These are phyloP conservation scores for Saxidomus purpurata DNA, from an alignment of 1,140 invertebrate genomes.

Conservation along the genomic window DNA sequence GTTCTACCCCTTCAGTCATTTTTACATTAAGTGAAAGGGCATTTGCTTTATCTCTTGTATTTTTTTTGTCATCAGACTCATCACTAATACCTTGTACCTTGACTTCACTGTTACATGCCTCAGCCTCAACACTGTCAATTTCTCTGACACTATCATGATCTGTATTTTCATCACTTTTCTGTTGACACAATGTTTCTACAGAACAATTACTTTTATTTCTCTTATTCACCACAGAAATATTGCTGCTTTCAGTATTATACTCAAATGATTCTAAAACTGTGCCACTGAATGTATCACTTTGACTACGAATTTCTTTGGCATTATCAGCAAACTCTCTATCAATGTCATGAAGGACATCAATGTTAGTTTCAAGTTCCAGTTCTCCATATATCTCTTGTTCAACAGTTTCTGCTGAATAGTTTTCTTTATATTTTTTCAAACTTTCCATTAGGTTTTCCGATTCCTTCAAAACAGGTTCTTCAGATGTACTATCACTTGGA, in stretches of 20 bases:
- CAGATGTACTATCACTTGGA: neutral
- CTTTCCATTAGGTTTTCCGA: neutral
- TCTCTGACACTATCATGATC: no score
- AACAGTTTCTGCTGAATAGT: neutral
- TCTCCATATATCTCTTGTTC: neutral
- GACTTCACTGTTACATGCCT: neutral
- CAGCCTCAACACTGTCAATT: neutral
- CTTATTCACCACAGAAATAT: neutral
- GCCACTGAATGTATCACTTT: neutral
- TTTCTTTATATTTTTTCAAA: neutral
- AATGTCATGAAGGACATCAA: neutral
- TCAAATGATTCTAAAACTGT: neutral
- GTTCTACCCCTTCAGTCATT: neutral
- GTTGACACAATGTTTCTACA: neutral
- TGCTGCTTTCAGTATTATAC: no score
- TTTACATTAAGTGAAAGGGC: neutral
- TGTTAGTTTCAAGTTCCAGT: neutral
- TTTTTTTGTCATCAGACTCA: neutral
- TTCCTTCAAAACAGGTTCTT: neutral
- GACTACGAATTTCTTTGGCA: neutral
- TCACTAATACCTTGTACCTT: neutral
- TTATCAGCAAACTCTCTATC: neutral
- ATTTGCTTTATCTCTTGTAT: neutral
- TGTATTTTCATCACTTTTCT: neutral
- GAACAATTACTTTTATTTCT: neutral